Conservation (phyloP, 2,113 vertebrate species). For the Prietella phreatophila region DNA sequence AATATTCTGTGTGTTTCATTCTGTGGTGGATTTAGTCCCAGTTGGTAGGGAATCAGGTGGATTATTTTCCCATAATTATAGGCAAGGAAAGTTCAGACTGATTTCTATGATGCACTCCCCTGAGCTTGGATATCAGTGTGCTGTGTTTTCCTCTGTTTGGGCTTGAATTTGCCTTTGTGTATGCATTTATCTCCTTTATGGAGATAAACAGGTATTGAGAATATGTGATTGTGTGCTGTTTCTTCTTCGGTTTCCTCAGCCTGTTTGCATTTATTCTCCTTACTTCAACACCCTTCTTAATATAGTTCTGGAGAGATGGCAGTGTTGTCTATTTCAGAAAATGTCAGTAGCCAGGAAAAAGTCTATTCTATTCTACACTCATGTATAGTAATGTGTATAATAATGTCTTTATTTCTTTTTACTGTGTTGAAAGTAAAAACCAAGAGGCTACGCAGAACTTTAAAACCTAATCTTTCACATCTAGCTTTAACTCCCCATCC, state of each 20-base stretch:
- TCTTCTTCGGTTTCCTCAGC: neutral
- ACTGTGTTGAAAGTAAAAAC: slow-evolving; percentile 41
- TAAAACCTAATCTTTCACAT: neutral
- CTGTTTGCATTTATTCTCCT: neutral
- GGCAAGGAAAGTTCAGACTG: neutral
- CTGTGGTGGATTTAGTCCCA: neutral
- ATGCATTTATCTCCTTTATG: neutral
- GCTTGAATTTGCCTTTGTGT: neutral
- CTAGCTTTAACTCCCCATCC: neutral
- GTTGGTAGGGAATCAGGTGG: neutral
- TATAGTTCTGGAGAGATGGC: neutral
- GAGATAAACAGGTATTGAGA: neutral
- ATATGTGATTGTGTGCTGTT: neutral
- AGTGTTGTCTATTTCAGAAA: slow-evolving; percentile 1
- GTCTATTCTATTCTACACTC: no score
- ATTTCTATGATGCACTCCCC: neutral
- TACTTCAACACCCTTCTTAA: neutral
- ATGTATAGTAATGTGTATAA: no score
- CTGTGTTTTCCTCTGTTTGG: neutral
- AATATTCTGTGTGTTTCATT: neutral
- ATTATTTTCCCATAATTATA: neutral
- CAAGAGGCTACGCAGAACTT: neutral
- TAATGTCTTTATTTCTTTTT: slow-evolving; percentile 49
- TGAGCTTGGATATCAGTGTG: neutral
- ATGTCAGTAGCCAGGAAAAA: neutral